Conservation (phyloP, 2,797 vertebrate species). For the Chelon labrosus region DNA sequence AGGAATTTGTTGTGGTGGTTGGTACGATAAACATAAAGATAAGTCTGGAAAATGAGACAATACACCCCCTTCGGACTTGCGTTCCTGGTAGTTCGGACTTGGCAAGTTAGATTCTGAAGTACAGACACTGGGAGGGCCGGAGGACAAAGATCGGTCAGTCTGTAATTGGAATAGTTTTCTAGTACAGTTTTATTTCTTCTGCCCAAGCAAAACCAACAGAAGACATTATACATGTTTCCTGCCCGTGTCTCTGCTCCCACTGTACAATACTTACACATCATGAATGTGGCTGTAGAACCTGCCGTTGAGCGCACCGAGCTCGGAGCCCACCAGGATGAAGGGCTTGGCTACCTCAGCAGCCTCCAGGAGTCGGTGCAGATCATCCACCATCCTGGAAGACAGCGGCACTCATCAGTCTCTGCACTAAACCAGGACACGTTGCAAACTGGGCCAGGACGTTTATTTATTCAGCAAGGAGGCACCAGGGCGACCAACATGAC, state of each 20-base stretch:
- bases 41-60: no score
- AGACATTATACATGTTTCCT: neutral
- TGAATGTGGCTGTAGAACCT: constrained; percentile 88
- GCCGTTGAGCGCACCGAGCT: constrained; percentile 84
- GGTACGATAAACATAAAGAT: no score
- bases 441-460: constrained; percentile 49
- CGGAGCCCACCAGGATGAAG: constrained; percentile 86
- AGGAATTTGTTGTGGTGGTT: no score
- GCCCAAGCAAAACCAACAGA: neutral
- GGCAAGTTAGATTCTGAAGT: no score
- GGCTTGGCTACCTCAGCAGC: constrained; percentile 80
- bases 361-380: constrained; percentile 84
- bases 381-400: constrained; percentile 87
- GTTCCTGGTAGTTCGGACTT: no score
- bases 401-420: constrained; percentile 52
- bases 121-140: no score
- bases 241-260: neutral
- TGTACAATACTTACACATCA: constrained; percentile 78
- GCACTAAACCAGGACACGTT: constrained; percentile 39
- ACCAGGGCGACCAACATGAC: constrained; percentile 12
- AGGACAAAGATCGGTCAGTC: no score
- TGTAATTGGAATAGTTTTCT: no score
- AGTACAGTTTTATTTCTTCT: no score
- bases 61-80: no score
- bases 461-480: constrained; percentile 42